These are phyloP conservation scores for Uria aalge DNA, from an alignment of 2,113 vertebrate species.

Conservation along the genomic window DNA sequence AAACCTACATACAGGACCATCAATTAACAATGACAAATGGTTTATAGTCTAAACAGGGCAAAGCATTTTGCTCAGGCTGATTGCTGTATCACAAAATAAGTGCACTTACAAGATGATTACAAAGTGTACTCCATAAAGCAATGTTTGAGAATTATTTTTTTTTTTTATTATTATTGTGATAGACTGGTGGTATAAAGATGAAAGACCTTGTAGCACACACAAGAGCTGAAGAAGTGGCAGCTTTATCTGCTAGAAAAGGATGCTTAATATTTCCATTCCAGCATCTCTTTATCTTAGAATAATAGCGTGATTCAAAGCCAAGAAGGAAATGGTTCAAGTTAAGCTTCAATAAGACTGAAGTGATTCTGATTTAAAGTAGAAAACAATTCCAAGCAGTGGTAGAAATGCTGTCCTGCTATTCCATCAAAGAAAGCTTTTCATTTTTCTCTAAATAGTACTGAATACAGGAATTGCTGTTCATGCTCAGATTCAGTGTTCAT, in stretches of 20 bases:
- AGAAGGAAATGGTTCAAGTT: not conserved
- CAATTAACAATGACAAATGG: conserved; percentile 40
- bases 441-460: not conserved
- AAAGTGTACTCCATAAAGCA: not conserved
- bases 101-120: conserved; percentile 25
- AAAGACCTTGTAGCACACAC: not conserved
- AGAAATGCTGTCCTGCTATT: not conserved
- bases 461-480: not conserved
- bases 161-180: not conserved
- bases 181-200: not conserved
- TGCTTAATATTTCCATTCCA: conserved; percentile 25
- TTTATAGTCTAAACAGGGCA: conserved; percentile 27
- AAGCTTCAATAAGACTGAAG: not conserved
- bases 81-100: not conserved
- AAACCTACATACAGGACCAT: not conserved
- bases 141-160: not conserved
- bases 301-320: not conserved
- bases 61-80: conserved; percentile 6
- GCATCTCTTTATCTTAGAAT: conserved; percentile 20
- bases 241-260: not conserved
- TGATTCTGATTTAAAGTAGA: not conserved
- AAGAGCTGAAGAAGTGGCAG: not conserved
- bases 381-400: not conserved
- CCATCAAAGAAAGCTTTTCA: not conserved
- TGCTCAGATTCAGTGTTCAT: not conserved